Percentiles rank a stretch among this genome's conserved stretches.
Conservation (phyloP, 2,113 vertebrate species). For the Dromiciops gliroides region DNA sequence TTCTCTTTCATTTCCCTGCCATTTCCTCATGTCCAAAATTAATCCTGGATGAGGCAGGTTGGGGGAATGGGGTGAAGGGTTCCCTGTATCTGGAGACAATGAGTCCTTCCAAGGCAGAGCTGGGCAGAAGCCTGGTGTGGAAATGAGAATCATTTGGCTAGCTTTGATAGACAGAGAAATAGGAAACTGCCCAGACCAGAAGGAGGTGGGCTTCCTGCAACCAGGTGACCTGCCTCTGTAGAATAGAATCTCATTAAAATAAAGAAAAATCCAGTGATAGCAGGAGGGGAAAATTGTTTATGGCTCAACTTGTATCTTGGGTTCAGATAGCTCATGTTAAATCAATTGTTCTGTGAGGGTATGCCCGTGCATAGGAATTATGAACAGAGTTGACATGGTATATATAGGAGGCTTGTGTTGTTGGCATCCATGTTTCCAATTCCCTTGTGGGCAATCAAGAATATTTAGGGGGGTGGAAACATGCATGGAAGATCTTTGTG, state of each 20-base stretch:
- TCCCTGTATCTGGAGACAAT: constrained; percentile 48
- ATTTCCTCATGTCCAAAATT: constrained; percentile 61
- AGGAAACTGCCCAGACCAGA: not conserved
- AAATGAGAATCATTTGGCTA: not conserved
- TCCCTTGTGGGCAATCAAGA: not conserved
- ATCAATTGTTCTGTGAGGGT: not conserved
- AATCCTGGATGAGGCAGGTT: constrained; percentile 40
- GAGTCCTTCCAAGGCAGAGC: constrained; percentile 5
- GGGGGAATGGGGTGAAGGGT: constrained; percentile 35
- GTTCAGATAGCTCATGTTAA: not conserved
- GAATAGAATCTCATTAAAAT: not conserved
- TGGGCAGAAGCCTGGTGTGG: constrained; percentile 37
- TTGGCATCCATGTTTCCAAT: not conserved
- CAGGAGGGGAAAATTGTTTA: not conserved
- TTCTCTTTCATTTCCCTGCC: not conserved
- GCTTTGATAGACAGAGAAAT: not conserved
- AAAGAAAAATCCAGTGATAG: not conserved
- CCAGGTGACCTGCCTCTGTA: not conserved
- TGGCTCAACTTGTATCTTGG: not conserved
- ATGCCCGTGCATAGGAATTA: not conserved
- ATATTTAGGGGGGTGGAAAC: not conserved
- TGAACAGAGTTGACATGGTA: not conserved
- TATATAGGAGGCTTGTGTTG: not conserved
- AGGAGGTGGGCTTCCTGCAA: not conserved
- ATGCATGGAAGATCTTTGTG: not conserved